Evolutionary conservation across 2,797 vertebrate species (phyloP).

Genomic region (Emys orbicularis): DNA sequence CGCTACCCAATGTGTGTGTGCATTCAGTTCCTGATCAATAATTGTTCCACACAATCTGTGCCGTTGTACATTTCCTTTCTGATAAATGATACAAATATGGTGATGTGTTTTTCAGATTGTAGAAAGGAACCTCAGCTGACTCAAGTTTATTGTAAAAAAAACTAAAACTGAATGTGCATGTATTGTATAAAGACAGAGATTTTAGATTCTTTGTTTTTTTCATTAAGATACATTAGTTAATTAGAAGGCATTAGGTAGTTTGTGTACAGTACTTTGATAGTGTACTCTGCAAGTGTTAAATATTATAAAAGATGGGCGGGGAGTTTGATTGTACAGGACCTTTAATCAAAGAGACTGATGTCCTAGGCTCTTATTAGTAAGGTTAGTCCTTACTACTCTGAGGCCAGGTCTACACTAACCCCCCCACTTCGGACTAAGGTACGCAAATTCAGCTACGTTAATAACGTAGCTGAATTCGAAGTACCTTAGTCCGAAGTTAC

Average conservation of each 20-base stretch:
- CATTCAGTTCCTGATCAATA: slow-evolving; percentile 30
- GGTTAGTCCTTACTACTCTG: neutral
- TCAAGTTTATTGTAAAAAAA: slow-evolving; percentile 18
- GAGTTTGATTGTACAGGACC: slow-evolving; percentile 29
- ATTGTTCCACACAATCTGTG: slow-evolving; percentile 25
- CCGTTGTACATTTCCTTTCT: slow-evolving; percentile 45
- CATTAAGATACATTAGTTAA: slow-evolving; percentile 62
- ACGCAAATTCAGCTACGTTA: no score
- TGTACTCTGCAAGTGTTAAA: slow-evolving; percentile 66
- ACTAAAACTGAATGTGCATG: slow-evolving; percentile 18
- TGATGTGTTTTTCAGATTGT: slow-evolving; percentile 8
- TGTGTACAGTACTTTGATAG: slow-evolving; percentile 58
- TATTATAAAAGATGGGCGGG: slow-evolving; percentile 42
- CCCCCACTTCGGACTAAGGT: no score
- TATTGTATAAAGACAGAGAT: slow-evolving; percentile 47
- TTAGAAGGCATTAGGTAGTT: slow-evolving; percentile 64
- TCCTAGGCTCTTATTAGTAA: neutral
- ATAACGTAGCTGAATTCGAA: no score
- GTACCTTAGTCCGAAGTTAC: no score
- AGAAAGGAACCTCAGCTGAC: slow-evolving; percentile 47
- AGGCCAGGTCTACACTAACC: no score
- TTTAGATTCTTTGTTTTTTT: slow-evolving; percentile 46
- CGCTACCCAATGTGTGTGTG: neutral
- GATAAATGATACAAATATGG: neutral
- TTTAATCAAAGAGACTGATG: slow-evolving; percentile 49